Conservation (phyloP, 2,888 invertebrate genomes). For the Amaurobius ferox region DNA sequence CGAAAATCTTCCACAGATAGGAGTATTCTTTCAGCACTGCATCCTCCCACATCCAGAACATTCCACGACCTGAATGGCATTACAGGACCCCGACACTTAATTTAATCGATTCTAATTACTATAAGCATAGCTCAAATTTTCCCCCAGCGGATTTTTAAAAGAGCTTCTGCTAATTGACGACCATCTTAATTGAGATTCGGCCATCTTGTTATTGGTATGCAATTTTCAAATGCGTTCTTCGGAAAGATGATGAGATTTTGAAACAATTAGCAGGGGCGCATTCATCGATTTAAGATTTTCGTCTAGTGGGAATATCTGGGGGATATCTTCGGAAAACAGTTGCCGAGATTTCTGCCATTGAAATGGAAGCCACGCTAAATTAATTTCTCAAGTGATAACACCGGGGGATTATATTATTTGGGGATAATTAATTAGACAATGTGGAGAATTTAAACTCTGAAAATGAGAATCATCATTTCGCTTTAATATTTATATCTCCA, state of each 20-base stretch:
- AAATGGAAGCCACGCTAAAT: not conserved
- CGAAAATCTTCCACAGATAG: constrained; percentile 1
- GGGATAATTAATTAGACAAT: no score
- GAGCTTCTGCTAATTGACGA: constrained; percentile 36
- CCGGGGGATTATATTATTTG: not conserved
- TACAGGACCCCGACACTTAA: constrained; percentile 17
- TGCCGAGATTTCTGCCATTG: not conserved
- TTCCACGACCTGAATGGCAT: constrained; percentile 2
- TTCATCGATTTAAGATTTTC: constrained; percentile 33
- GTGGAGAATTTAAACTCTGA: no score
- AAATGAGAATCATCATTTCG: no score
- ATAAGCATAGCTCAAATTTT: constrained; percentile 50
- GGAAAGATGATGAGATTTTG: constrained; percentile 37
- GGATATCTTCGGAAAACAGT: not conserved
- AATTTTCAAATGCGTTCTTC: constrained; percentile 40
- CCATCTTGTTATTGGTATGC: constrained; percentile 44
- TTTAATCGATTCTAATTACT: constrained; percentile 53
- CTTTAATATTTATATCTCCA: no score
- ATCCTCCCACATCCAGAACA: constrained; percentile 8
- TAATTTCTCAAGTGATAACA: not conserved
- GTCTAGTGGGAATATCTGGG: not conserved
- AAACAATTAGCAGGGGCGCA: constrained; percentile 34
- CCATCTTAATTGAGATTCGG: constrained; percentile 10
- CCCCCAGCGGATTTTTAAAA: constrained; percentile 43
- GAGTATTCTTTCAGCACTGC: not conserved